Evolutionary conservation across 2,113 vertebrate genomes (phyloP), one percentile per base, ranked within the genome.

Genomic region (Stegastes partitus): DNA sequence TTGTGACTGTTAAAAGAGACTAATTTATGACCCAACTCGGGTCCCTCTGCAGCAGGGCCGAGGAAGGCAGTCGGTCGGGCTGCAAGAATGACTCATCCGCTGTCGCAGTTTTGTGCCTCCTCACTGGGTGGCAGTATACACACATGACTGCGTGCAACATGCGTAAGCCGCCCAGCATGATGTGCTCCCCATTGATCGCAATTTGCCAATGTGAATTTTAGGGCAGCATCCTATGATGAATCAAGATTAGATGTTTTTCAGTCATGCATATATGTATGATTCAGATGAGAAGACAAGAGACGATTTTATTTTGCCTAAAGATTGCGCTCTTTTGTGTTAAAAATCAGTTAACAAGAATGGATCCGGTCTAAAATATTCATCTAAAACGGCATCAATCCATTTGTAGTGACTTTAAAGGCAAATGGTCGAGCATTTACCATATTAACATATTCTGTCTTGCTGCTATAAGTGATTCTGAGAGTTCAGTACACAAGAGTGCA

Each of bases 1-100:
- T 62, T 84, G 79, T 82, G 79, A 87, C 88, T 88, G 85, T 91
- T 91, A 91, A 91, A 92, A 91, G 85, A 86, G 85, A 91, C 82
- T 86, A 81, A 92, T 91, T 89, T 87, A 90, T 91, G 58, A 90
- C 53, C 72, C 67, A 80, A 26, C 62, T 55, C 11, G 23, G 44
- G 83, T 82, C 69, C 56, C 69, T 83, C 74, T 89, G 85, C 90
- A 56, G 62, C 69, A 50, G 66, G 59, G 63, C 68, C 10, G 37
- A 59, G 58, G 58, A 58, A 51, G 50, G 16, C 49, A 68, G 68
- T 64, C 72, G 18, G 73, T 57, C 73, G 26, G 74, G 39, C 64
- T 77, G 72, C 79, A 72, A 56, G 76, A 75, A 88, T 90, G 87
- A 88, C 77, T 85, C 88, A 87, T 77, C 47, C 15, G 22, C 45